Conservation (phyloP, 2,113 vertebrate species). For the Mesitornis unicolor region DNA sequence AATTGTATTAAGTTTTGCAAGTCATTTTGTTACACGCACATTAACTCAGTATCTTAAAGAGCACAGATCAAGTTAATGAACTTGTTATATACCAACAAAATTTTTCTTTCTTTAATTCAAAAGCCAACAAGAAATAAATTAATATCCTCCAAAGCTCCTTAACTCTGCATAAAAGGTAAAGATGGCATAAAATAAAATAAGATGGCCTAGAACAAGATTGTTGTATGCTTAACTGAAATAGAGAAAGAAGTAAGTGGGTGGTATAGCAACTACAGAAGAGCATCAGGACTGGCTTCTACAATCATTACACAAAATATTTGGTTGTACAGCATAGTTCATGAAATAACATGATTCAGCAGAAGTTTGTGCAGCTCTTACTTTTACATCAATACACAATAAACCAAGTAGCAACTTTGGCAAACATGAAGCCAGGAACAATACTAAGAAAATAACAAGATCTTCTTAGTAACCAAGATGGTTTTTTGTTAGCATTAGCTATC, state of each 20-base stretch:
- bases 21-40: not conserved
- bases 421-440: not conserved
- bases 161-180: not conserved
- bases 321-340: not conserved
- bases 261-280: not conserved
- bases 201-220: not conserved
- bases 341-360: not conserved
- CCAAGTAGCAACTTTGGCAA: not conserved
- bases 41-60: not conserved
- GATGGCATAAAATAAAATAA: not conserved
- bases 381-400: not conserved
- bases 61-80: not conserved
- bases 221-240: not conserved
- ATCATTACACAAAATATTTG: not conserved
- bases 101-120: not conserved
- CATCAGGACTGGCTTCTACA: not conserved
- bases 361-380: not conserved
- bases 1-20: not conserved
- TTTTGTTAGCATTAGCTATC: not conserved
- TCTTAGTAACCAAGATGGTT: not conserved
- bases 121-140: not conserved
- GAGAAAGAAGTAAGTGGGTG: not conserved
- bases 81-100: not conserved
- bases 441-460: not conserved
- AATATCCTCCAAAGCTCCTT: not conserved